Evolutionary conservation across 2,113 vertebrate species (phyloP).

Genomic region (Bubo bubo): DNA sequence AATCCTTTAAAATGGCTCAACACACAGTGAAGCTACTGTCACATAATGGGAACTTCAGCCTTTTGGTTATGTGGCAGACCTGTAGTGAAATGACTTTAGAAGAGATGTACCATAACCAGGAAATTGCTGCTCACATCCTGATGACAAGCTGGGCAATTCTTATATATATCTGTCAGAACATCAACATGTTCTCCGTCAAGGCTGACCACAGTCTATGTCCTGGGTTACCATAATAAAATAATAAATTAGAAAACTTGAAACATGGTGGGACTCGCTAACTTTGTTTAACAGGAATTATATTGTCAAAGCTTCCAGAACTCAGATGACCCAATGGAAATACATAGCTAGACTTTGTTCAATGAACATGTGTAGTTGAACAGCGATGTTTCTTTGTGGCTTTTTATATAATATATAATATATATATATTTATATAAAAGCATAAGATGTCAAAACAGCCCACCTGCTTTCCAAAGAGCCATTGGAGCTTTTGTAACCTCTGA

Average conservation of each 20-base stretch:
- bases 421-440: not conserved
- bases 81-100: not conserved
- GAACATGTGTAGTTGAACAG: not conserved
- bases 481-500: not conserved
- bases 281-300: not conserved
- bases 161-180: not conserved
- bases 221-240: not conserved
- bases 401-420: not conserved
- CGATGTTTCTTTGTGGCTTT: not conserved
- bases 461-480: not conserved
- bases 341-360: not conserved
- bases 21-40: not conserved
- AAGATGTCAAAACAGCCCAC: not conserved
- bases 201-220: not conserved
- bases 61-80: accelerated
- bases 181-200: not conserved
- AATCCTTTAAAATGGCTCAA: not conserved
- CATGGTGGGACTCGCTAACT: not conserved
- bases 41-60: not conserved
- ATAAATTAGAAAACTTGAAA: not conserved
- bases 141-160: not conserved
- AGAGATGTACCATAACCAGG: not conserved
- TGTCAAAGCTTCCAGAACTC: not conserved
- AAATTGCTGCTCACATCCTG: not conserved
- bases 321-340: not conserved